A percentile compares a stretch with the other conserved stretches of the same genome.
Conservation (phyloP, 2,888 invertebrate genomes). For the Gari tellinella region DNA sequence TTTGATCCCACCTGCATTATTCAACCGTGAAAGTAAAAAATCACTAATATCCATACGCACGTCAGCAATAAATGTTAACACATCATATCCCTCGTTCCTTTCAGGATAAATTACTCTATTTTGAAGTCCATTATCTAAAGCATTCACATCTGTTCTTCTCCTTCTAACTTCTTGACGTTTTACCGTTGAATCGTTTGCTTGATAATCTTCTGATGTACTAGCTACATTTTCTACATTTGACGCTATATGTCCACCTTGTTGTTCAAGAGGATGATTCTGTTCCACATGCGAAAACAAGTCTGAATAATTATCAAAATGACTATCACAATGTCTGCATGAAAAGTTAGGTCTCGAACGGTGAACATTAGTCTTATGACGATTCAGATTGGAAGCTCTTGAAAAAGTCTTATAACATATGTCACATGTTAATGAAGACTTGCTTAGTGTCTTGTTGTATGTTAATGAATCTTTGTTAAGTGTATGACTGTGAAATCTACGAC, state of each 20-base stretch:
- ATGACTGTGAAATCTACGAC: too few relatives aligned
- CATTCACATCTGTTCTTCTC: too few relatives aligned
- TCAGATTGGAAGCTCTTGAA: slow-evolving; percentile 6
- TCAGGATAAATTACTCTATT: slow-evolving; percentile 25
- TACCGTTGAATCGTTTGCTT: too few relatives aligned
- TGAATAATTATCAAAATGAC: slow-evolving; percentile 10
- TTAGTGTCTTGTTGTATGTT: too few relatives aligned
- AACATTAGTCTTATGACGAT: slow-evolving; percentile 3
- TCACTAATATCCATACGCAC: slow-evolving; percentile 3
- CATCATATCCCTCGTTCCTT: slow-evolving; percentile 25
- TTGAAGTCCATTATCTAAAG: slow-evolving; percentile 11
- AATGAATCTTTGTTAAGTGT: too few relatives aligned
- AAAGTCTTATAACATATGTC: slow-evolving; percentile 14
- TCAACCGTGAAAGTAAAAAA: slow-evolving; percentile 11
- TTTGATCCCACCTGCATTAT: slow-evolving; percentile 28
- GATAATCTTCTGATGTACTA: too few relatives aligned
- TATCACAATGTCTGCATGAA: slow-evolving; percentile 17
- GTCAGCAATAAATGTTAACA: slow-evolving; percentile 35
- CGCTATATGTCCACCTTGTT: slow-evolving; percentile 12
- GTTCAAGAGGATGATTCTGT: slow-evolving; percentile 21
- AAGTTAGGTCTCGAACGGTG: not conserved
- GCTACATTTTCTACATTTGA: not conserved
- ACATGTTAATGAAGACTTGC: slow-evolving; percentile 13
- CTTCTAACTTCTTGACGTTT: too few relatives aligned
- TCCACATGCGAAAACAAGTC: slow-evolving; percentile 16